Base-by-base conservation (phyloP, 2,113 vertebrate genomes). In the Hassar affinis region DNA sequence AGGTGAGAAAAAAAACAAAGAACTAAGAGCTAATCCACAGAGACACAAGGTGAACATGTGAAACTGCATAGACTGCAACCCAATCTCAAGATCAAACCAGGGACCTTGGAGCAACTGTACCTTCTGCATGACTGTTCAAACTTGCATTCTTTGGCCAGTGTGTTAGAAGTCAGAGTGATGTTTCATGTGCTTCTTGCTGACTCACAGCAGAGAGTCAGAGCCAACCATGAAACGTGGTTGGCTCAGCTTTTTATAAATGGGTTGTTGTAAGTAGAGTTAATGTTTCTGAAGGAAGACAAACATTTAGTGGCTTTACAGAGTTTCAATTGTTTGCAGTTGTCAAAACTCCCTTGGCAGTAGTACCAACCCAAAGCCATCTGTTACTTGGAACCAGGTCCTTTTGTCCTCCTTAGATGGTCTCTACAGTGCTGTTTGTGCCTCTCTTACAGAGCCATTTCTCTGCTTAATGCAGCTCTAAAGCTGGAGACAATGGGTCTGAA, bases 281-380 rank as follows among this genome's bases (percentile, higher is more conserved):
- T 64, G 30, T 7, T 56, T 59, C 17, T 81, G 49, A 71, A 64
- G 64, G 15, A 25, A 51, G 10, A 47, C 12, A 30, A 35, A 79
- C 51, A 59, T 61, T 35, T 30, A 27, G 27, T 0, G 25, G n/a
- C 25, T 38, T 76, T 49, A 25, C 27, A 59, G 38, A 81, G 45
- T 71, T 82, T 61, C 20, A 47, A 10, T 52, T n/a, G 69, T 35
- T 30, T 86, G 25, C 72, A 45, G 38, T 54, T 17, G 49, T 49
- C 69, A 52, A 45, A 78, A 66, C 35, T 75, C 38, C 27, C 59
- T 81, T 80, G 81, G 59, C 54, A 68, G 38, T 76, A 30, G 18
- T 68, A 84, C 52, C 42, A 35, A 51, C 49, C 42, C 52, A 51
- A 18, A 81, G 68, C 68, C 86, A 84, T 86, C 85, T 88, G 86